Percentiles rank a stretch among this genome's conserved stretches.
These are phyloP conservation scores for Eretmochelys imbricata DNA, from an alignment of 2,113 vertebrate genomes.

Conservation along the genomic window DNA sequence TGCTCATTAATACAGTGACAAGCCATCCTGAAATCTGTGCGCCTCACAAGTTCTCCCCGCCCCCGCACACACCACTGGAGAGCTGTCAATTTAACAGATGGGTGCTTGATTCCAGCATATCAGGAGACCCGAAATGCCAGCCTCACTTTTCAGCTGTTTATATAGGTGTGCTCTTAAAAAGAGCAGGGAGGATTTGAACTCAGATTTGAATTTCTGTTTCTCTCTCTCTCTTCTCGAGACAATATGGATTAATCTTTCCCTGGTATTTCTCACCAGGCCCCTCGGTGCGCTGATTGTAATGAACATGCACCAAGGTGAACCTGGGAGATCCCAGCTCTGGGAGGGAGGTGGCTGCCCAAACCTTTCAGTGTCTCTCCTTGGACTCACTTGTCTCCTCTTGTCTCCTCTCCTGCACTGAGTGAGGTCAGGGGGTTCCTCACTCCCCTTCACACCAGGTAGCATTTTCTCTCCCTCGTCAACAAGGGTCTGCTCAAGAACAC, in stretches of 20 bases:
- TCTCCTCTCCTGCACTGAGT: too few species aligned
- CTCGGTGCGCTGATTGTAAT: background rate
- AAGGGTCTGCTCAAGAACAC: too few species aligned
- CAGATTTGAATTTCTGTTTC: background rate
- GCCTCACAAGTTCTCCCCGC: background rate
- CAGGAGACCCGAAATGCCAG: conserved; percentile 52
- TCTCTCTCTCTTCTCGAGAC: background rate
- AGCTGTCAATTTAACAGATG: conserved; percentile 19
- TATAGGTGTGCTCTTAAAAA: conserved; percentile 21
- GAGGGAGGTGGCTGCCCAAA: background rate
- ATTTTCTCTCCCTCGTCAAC: too few species aligned
- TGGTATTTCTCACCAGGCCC: background rate
- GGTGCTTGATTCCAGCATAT: conserved; percentile 30
- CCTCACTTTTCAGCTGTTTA: conserved; percentile 14
- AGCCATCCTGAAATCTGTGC: background rate
- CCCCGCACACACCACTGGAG: background rate
- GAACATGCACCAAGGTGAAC: background rate
- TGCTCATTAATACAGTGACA: background rate
- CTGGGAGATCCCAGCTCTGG: background rate
- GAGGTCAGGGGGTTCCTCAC: too few species aligned
- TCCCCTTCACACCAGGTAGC: too few species aligned
- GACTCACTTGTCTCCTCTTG: too few species aligned
- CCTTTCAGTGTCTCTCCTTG: too few species aligned
- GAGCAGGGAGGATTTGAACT: conserved; percentile 30
- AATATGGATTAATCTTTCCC: background rate